Percentiles rank a stretch among this genome's conserved stretches.
Conservation (phyloP, 1,140 invertebrate species). For the Mamestra configurata region DNA sequence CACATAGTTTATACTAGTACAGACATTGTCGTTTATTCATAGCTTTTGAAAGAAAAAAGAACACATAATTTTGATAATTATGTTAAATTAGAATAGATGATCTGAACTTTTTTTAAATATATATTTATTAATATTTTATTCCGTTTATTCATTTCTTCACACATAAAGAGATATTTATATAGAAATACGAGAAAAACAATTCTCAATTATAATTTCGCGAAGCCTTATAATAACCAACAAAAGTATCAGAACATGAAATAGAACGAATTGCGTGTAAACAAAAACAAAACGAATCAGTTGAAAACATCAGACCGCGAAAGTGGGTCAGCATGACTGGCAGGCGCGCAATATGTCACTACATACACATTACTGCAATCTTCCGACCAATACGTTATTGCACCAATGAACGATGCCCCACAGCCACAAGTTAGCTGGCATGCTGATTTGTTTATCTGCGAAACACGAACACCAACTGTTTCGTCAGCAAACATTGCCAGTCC, state of each 20-base stretch:
- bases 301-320: slow-evolving; percentile 2
- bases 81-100: too few species aligned
- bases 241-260: not conserved
- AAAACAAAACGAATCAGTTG: slow-evolving; percentile 10
- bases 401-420: slow-evolving; percentile 1
- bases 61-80: too few species aligned
- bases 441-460: slow-evolving; percentile 19
- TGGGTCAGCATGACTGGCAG: slow-evolving; percentile 10
- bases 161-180: too few species aligned
- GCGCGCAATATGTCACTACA: slow-evolving; percentile 3
- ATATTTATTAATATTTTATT: too few species aligned
- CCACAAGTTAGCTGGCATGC: not conserved
- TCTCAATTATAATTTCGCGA: not conserved
- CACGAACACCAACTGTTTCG: not conserved
- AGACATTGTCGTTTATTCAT: too few species aligned
- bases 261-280: slow-evolving; percentile 15
- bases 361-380: slow-evolving; percentile 40
- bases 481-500: not conserved
- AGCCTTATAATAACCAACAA: not conserved
- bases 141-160: too few species aligned
- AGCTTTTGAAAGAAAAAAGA: too few species aligned
- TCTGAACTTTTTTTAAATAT: too few species aligned
- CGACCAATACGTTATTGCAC: slow-evolving; percentile 1
- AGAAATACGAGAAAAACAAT: not conserved
- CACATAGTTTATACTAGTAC: too few species aligned